phyloP scores from a whole-genome alignment of 2,888 invertebrate genomes.

The Machimus rusticus region DNA sequence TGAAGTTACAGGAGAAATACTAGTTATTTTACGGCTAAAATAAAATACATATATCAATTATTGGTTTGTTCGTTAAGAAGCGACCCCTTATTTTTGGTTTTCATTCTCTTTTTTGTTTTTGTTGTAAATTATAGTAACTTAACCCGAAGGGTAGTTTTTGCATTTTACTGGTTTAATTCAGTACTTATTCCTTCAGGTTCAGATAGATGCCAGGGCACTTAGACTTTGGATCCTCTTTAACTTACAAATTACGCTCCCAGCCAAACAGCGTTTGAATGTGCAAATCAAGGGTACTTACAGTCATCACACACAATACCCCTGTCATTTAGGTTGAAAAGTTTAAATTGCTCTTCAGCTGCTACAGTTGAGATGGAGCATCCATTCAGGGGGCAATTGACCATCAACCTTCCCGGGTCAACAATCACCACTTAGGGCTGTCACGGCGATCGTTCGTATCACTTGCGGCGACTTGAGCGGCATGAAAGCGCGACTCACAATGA shows the following conservation, averaged over 20 bases:
- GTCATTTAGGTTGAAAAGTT: slow-evolving; percentile 28
- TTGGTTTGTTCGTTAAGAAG: too few relatives aligned
- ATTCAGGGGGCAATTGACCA: slow-evolving; percentile 40
- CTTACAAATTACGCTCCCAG: slow-evolving; percentile 7
- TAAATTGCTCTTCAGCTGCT: slow-evolving; percentile 37
- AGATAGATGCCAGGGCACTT: neutral
- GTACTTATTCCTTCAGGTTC: neutral
- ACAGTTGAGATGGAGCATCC: slow-evolving; percentile 27
- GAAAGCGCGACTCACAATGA: slow-evolving; percentile 51
- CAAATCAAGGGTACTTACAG: slow-evolving; percentile 34
- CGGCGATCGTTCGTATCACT: slow-evolving; percentile 30
- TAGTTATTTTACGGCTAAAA: too few relatives aligned
- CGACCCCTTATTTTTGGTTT: too few relatives aligned
- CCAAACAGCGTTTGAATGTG: slow-evolving; percentile 6
- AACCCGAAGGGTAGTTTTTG: neutral
- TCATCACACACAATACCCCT: slow-evolving; percentile 19
- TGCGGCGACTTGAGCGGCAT: slow-evolving; percentile 21
- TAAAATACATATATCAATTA: too few relatives aligned
- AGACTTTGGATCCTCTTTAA: neutral
- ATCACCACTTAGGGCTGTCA: slow-evolving; percentile 35
- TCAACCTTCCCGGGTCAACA: slow-evolving; percentile 38
- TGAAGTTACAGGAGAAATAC: too few relatives aligned
- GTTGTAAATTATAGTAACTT: neutral
- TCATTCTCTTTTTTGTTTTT: too few relatives aligned
- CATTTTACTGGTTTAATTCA: neutral